Evolutionary conservation across 2,113 vertebrate genomes (phyloP).

Genomic region (Syngnathus scovelli): DNA sequence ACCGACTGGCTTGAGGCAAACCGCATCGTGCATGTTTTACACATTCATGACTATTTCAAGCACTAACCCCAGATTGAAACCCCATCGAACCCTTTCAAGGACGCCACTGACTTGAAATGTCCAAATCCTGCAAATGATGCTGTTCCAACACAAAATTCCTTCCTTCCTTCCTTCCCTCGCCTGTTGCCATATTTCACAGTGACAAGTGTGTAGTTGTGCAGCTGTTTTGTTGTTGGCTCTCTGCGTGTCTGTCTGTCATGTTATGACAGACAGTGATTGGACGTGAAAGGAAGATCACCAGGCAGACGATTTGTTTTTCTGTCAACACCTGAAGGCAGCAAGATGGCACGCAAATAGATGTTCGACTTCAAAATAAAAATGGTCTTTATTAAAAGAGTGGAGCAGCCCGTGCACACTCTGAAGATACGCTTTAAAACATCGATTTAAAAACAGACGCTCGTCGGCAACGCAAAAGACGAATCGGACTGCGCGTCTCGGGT

Average conservation of each 20-base stretch:
- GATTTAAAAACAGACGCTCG: background rate
- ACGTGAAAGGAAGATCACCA: conserved; percentile 6
- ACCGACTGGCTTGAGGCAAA: too few relatives aligned
- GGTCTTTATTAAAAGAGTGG: background rate
- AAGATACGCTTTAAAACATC: background rate
- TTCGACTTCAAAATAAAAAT: background rate
- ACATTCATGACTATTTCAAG: background rate
- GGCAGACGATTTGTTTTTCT: background rate
- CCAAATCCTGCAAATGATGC: background rate
- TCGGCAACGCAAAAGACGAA: background rate
- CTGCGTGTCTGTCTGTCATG: background rate
- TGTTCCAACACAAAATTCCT: background rate
- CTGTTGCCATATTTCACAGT: background rate
- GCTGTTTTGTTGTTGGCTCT: background rate
- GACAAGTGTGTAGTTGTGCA: background rate
- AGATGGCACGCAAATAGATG: background rate
- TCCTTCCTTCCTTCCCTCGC: background rate
- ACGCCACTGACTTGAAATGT: background rate
- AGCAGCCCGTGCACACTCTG: background rate
- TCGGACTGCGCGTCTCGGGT: too few relatives aligned
- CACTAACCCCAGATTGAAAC: background rate
- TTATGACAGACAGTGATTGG: conserved; percentile 10
- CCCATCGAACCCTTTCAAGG: background rate
- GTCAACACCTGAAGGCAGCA: background rate
- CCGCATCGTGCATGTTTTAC: too few relatives aligned